phyloP scores from a whole-genome alignment of 2,888 invertebrate species.

The Ramazzottius varieornatus region DNA sequence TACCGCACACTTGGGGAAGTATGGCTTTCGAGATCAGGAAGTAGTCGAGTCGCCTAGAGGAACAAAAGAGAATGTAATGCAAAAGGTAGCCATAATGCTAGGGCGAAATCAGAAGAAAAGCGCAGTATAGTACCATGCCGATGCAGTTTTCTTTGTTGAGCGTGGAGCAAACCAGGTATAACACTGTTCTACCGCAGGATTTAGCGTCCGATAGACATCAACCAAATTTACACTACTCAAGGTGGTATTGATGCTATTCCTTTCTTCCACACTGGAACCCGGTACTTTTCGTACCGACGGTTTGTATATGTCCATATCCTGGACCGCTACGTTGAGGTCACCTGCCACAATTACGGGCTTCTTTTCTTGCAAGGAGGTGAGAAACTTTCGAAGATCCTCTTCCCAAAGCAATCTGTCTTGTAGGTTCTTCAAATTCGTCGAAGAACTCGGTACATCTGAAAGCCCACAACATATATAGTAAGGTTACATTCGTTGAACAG shows the following conservation, averaged over 20 bases:
- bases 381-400: neutral
- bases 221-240: conserved; percentile 46
- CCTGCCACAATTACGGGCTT: neutral
- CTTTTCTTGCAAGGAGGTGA: neutral
- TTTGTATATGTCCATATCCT: neutral
- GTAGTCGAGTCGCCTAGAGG: neutral
- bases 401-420: neutral
- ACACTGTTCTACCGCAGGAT: conserved; percentile 51
- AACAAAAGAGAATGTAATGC: neutral
- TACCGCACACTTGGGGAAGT: conserved; percentile 4
- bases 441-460: neutral
- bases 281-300: conserved; percentile 20
- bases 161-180: too few relatives aligned
- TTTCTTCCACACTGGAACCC: conserved; percentile 80
- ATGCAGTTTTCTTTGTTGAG: too few relatives aligned
- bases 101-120: too few relatives aligned
- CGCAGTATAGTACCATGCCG: too few relatives aligned
- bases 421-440: neutral
- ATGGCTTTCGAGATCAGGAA: neutral
- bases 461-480: too few relatives aligned
- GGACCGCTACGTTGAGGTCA: neutral
- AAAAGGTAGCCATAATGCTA: too few relatives aligned
- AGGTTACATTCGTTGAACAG: too few relatives aligned
- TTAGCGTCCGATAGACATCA: conserved; percentile 57
- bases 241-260: conserved; percentile 62